Evolutionary conservation across 2,113 vertebrate genomes (phyloP).

Genomic region (Leuciscus idus): DNA sequence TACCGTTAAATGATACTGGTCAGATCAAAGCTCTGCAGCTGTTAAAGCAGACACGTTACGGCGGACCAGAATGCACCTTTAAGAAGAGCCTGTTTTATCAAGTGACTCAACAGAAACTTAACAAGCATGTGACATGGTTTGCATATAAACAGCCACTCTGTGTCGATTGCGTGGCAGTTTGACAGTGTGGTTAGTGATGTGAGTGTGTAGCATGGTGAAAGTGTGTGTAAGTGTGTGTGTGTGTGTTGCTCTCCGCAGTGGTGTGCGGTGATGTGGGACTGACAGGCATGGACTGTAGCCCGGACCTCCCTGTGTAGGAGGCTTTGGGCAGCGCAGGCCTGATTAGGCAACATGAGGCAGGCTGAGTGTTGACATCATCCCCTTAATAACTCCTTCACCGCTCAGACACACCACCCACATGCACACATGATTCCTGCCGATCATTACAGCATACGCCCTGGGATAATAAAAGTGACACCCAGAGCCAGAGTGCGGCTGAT

Average conservation of each 20-base stretch:
- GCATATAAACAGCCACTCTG: conserved; percentile 40
- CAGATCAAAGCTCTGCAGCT: conserved; percentile 7
- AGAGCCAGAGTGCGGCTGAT: conserved; percentile 10
- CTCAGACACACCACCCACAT: conserved; percentile 28
- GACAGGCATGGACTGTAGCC: conserved; percentile 54
- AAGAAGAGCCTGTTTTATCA: conserved; percentile 22
- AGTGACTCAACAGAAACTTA: conserved; percentile 40
- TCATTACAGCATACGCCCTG: conserved; percentile 46
- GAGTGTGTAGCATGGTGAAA: neutral
- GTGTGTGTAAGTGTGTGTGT: conserved; percentile 21
- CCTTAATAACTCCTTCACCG: conserved; percentile 48
- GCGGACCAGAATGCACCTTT: neutral
- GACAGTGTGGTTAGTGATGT: conserved; percentile 41
- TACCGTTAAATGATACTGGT: conserved; percentile 9
- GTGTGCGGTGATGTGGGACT: conserved; percentile 48
- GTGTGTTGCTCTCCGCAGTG: neutral
- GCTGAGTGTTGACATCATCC: conserved; percentile 60
- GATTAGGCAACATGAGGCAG: conserved; percentile 50
- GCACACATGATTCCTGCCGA: conserved; percentile 40
- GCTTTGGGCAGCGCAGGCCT: conserved; percentile 39
- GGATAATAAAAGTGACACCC: conserved; percentile 52
- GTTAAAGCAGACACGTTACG: neutral
- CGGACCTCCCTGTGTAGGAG: conserved; percentile 56
- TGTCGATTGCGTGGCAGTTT: conserved; percentile 35
- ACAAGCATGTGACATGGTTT: conserved; percentile 18